Evolutionary conservation across 2,113 vertebrate genomes (phyloP), one percentile per base, ranked within the genome.

Genomic region (Ailuropoda melanoleuca): DNA sequence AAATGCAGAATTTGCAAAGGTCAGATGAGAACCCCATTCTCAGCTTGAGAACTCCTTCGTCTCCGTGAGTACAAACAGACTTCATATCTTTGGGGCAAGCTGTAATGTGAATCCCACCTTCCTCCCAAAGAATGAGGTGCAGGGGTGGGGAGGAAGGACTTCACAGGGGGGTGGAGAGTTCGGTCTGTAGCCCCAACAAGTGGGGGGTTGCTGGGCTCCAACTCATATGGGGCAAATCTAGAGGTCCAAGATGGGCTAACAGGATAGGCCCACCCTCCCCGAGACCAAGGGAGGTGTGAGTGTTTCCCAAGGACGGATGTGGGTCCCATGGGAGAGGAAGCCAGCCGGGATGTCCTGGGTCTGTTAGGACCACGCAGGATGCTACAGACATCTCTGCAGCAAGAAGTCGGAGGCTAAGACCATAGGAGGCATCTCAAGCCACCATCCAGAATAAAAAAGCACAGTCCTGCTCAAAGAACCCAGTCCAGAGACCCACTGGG

Each of bases 181-280:
- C 7, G 12, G 21, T 14, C 55, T 21, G 26, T 19, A 13, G 12
- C 12, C 34, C 19, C 37, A 31, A 23, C 15, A 85, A 55, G 37
- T 66, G 4, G 14, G 48, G 6, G 26, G 2, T 0, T 17, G 0
- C 18, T 64, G 50, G 2, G 14, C 21, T 75, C 31, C 1, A 0
- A 31, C 46, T 60, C 78, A 15, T 39, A 89, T 9, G 12, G 89
- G 50, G 14, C 62, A 89, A 89, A 70, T 70, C 24, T 55, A 75
- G 80, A 58, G 21, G 3, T 46, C 19, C 23, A 34, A 66, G 21
- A 3, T 24, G 8, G 10, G 1, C 1, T 0, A 77, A 7, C 0
- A 81, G 12, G 12, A 58, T 6, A 4, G 2, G 83, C 21, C 10
- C 14, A 4, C 48, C 21, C 4, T 26, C 46, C 26, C 6, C 8